Evolutionary conservation across 2,888 invertebrate genomes (phyloP).

Genomic region (Platycnemis pennipes): DNA sequence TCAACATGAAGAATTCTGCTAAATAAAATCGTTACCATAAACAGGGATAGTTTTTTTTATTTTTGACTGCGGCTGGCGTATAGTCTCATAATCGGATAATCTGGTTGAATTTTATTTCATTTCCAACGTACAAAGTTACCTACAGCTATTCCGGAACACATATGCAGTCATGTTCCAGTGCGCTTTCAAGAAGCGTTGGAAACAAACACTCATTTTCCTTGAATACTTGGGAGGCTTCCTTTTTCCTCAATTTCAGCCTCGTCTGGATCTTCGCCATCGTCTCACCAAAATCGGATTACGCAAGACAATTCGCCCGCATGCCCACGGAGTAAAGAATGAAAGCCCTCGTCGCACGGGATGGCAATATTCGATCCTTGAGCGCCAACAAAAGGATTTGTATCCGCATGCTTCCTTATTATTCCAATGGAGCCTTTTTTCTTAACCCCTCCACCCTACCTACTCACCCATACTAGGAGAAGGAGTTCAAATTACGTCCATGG

Average conservation of each 20-base stretch:
- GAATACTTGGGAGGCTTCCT: background rate
- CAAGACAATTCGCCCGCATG: background rate
- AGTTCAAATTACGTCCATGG: background rate
- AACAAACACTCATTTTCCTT: background rate
- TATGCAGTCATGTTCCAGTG: too few relatives aligned
- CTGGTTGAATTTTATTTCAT: too few relatives aligned
- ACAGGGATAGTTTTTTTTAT: too few relatives aligned
- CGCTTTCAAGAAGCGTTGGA: background rate
- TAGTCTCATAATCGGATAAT: too few relatives aligned
- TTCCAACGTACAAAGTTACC: too few relatives aligned
- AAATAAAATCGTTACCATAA: too few relatives aligned
- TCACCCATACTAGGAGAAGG: background rate
- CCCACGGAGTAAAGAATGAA: background rate
- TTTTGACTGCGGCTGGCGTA: too few relatives aligned
- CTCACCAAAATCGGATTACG: background rate
- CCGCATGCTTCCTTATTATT: background rate
- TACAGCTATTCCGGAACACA: too few relatives aligned
- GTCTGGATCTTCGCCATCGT: background rate
- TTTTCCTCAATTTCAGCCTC: background rate
- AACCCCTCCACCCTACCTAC: background rate
- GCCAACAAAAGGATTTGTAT: background rate
- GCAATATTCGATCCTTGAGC: background rate
- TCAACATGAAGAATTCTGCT: too few relatives aligned
- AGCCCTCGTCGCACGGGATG: background rate
- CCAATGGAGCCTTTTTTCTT: background rate